Evolutionary conservation across 2,113 vertebrate species (phyloP), one percentile per base, ranked within the genome.

Genomic region (Entelurus aequoreus): DNA sequence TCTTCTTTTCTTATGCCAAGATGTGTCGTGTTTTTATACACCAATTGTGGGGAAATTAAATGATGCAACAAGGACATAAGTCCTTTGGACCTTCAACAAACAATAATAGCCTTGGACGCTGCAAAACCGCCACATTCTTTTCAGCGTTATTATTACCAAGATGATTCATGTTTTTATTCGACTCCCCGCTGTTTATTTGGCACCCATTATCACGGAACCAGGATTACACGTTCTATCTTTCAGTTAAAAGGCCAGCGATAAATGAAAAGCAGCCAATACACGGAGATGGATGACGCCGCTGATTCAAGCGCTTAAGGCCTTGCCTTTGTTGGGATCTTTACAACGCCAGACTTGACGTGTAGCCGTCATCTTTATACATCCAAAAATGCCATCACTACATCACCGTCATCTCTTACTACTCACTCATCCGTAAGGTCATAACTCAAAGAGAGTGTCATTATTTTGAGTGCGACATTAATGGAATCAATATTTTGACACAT

Each of bases 401-500:
- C 77, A 82, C 70, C 77, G 83, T 56, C 74, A 75, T 65, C 83
- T 72, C 75, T 75, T 76, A 68, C 76, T 78, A 80, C 65, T 73
- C 76, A 58, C 81, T 78, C 73, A 82, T 76, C 72, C 4, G 3
- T 46, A 64, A 64, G 66, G 76, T 71, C 71, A 76, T 80, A 76
- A 76, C 72, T 82, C 72, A 63, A 77, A 71, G 28, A 70, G 15
- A 53, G 72, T 75, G 80, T 80, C 82, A 82, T 82, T 79, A 82
- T 84, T 80, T 76, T 76, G 78, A 82, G 78, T 76, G 76, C 11
- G 65, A 66, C 83, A 83, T 84, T 80, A 87, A 84, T 73, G 58
- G 68, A 85, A 82, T 88, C 86, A 81, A 85, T 86, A 78, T 81
- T 84, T 82, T 86, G 84, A 86, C 84, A 85, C 74, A 37, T 71